Evolutionary conservation across 1,140 invertebrate genomes (phyloP), one percentile per base, ranked within the genome.

Genomic region (Pseudomyrmex cubaensis): DNA sequence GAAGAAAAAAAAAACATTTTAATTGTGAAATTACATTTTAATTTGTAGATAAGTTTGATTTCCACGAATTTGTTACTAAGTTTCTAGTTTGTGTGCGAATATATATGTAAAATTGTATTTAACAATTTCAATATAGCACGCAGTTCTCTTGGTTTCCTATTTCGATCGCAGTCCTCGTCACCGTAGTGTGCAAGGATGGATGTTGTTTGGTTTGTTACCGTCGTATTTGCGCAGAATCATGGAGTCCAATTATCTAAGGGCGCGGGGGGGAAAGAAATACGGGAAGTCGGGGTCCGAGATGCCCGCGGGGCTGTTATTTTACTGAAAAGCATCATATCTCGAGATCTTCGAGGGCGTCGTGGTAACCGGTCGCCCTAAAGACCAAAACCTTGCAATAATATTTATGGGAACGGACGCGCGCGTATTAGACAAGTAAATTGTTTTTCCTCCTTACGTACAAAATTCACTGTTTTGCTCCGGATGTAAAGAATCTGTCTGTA

Each of bases 271-370:
- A 46, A 88, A 86, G 82, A 87, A 85, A 35, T 35, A 35, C 74
- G 69, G 66, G 50, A 83, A 72, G 83, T 50, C 82, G 59, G 85
- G 63, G 83, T 70, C 85, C 61, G 62, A 88, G 85, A 88, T 86
- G 85, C 86, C 90, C 77, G 72, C 48, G 20, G 87, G 90, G 84
- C 87, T 92, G 87, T 91, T 92, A 90, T 92, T 91, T 91, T 83
- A 89, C 88, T 87, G 86, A 57, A 87, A 91, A 91, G 77, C 90
- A 90, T 90, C 87, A 90, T 91, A 88, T 85, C 86, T 83, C 62
- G 44, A 85, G 77, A 88, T 88, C 86, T 76, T 67, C 67, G 63
- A 74, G 52, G 9, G 76, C 83, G 74, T 85, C 72, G 57, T 70
- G 67, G 59, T 9, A 69, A 61, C 52, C 61, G 74, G 77, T 85